Conservation (phyloP, 2,113 vertebrate species). For the Pionites leucogaster region DNA sequence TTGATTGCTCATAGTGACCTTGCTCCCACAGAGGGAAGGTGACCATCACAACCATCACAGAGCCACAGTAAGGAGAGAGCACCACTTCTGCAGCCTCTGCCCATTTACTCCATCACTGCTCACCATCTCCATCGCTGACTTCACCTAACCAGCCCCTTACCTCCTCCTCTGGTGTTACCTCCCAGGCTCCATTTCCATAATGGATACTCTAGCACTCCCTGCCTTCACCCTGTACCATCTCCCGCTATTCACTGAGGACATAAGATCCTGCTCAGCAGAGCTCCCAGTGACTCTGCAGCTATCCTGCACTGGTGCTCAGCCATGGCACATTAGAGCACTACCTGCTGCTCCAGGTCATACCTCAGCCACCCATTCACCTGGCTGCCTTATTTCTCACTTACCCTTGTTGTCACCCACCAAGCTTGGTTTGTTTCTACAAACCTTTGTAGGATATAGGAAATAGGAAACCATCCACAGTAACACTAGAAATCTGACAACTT, state of each 20-base stretch:
- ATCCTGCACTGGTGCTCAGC: not conserved
- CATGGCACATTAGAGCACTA: not conserved
- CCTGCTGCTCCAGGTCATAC: not conserved
- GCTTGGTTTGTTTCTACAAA: not conserved
- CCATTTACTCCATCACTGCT: rapidly evolving
- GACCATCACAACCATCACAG: not conserved
- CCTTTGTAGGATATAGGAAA: not conserved
- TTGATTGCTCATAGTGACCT: not conserved
- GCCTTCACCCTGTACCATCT: not conserved
- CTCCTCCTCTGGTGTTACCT: not conserved
- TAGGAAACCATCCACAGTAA: not conserved
- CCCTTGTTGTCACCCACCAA: not conserved
- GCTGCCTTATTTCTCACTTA: not conserved
- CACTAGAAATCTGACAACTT: not conserved
- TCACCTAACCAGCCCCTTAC: not conserved
- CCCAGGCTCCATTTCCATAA: not conserved
- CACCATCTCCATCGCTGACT: not conserved
- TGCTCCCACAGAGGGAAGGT: not conserved
- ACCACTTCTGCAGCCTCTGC: not conserved
- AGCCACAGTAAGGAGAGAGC: not conserved
- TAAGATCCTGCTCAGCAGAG: not conserved
- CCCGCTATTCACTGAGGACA: rapidly evolving
- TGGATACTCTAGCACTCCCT: not conserved
- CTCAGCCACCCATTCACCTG: not conserved
- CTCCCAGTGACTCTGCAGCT: not conserved